Evolutionary conservation across 92 coral and sea anemone species (phyloP), one percentile per base, ranked within the genome.

Genomic region (Anthopleura xanthogrammica): DNA sequence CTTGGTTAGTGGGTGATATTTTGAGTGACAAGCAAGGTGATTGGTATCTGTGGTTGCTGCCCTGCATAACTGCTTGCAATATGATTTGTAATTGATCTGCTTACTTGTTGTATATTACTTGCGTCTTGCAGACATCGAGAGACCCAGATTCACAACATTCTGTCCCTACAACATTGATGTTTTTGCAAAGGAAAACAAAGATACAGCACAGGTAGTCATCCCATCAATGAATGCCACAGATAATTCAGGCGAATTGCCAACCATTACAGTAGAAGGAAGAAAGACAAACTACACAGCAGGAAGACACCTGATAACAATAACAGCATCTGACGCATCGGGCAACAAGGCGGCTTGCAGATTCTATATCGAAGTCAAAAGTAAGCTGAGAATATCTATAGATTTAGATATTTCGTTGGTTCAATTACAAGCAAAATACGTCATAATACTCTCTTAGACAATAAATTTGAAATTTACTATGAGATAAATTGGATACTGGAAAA

Each of bases 221-320:
- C 84, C 92, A 41, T 22, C 92, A 36, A 87, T 92, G 40, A 64
- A 40, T 12, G 93, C 90, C 52, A 89, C 89, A 36, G 95, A 92
- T 77, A 92, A 92, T 80, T 92, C 95, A 14, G 91, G 89, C 14
- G 60, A 77, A 62, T 56, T 41, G 48, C 91, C 91, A 7, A 75
- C 16, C 1, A 52, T 81, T 13, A 75, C 72, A 3, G 41, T 66
- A 2, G 52, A 39, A 40, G 95, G 95, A 71, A 57, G 41, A 39
- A 68, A 52, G 54, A 42, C 16, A 19, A 73, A 46, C 54, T 92
- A 82, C 71, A 48, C 83, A 17, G 72, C 39, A 8, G 95, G 95
- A 75, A 81, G 50, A 16, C 91, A 92, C 60, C 19, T 16, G 42
- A 85, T 92, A 41, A 54, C 20, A 10, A 89, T 83, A 85, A 79